Percentiles rank a stretch among this genome's conserved stretches.
These are phyloP conservation scores for Sebastiscus tertius DNA, from an alignment of 2,797 vertebrate species.

Conservation along the genomic window DNA sequence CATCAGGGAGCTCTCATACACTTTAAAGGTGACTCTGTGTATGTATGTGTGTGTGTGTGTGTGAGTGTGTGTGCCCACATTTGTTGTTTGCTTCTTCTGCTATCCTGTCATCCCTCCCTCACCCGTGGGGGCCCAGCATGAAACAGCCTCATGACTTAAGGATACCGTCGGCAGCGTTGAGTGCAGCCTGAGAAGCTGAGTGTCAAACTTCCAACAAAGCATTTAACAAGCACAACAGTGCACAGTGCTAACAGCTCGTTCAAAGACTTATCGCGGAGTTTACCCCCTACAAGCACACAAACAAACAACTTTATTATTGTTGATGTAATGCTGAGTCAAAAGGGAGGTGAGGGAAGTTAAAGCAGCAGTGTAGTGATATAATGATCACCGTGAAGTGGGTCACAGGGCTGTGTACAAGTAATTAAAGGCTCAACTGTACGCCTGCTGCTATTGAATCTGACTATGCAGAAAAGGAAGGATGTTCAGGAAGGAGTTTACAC, in stretches of 20 bases:
- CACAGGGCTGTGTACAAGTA: conserved; percentile 28
- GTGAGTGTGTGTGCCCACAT: conserved; percentile 33
- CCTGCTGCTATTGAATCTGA: conserved; percentile 8
- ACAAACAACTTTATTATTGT: conserved; percentile 67
- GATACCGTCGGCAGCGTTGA: conserved; percentile 51
- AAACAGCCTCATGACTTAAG: conserved; percentile 75
- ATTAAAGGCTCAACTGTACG: conserved; percentile 48
- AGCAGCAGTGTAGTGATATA: conserved; percentile 24
- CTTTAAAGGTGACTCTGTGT: conserved; percentile 78
- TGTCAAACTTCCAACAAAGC: conserved; percentile 75
- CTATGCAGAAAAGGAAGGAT: conserved; percentile 5
- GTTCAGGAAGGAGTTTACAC: neutral
- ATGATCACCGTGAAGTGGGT: conserved; percentile 34
- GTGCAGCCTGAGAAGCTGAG: conserved; percentile 63
- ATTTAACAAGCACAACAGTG: conserved; percentile 75
- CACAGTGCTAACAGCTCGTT: conserved; percentile 63
- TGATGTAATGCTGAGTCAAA: conserved; percentile 53
- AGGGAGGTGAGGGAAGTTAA: conserved; percentile 33
- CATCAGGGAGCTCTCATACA: conserved; percentile 70
- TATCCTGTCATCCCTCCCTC: conserved; percentile 71
- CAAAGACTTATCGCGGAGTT: conserved; percentile 59
- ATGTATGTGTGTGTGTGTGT: conserved; percentile 2
- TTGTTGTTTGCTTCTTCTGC: conserved; percentile 70
- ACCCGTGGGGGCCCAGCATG: conserved; percentile 69
- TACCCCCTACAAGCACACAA: conserved; percentile 61